Evolutionary conservation across 2,888 invertebrate genomes (phyloP).

Genomic region (Schizotus pectinicornis): DNA sequence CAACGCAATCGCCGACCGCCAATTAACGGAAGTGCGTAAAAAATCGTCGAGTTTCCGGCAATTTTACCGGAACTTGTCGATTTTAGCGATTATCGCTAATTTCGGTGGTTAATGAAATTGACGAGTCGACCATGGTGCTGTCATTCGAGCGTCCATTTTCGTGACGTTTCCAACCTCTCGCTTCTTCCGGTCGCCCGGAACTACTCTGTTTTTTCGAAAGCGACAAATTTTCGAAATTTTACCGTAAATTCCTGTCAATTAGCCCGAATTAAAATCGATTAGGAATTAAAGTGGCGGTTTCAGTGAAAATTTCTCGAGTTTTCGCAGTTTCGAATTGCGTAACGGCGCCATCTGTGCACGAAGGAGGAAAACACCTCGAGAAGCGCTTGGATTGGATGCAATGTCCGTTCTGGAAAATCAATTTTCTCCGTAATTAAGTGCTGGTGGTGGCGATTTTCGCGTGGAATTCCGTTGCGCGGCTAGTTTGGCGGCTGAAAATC

Average conservation of each 20-base stretch:
- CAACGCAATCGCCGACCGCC: background rate
- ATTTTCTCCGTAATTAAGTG: conserved; percentile 23
- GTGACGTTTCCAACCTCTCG: conserved; percentile 9
- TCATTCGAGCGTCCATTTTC: conserved; percentile 24
- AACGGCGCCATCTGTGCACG: conserved; percentile 24
- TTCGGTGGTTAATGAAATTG: background rate
- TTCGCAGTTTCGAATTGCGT: conserved; percentile 1
- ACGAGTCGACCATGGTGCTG: conserved; percentile 32
- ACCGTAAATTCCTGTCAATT: background rate
- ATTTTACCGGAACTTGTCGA: conserved; percentile 2
- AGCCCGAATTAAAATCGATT: background rate
- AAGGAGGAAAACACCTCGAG: conserved; percentile 17
- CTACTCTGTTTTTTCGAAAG: conserved; percentile 33
- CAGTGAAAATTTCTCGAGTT: background rate
- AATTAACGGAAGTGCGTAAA: background rate
- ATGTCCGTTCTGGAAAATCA: conserved; percentile 26
- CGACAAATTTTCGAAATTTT: conserved; percentile 14
- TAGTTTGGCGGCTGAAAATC: conserved; percentile 1
- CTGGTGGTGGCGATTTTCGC: conserved; percentile 19
- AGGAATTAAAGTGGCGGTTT: background rate
- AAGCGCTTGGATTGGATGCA: conserved; percentile 40
- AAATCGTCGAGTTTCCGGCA: background rate
- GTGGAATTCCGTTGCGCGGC: background rate
- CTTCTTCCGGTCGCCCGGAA: conserved; percentile 47
- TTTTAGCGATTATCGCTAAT: background rate